Percentiles rank a stretch among this genome's conserved stretches.
These are phyloP conservation scores for Kradibia gibbosae DNA, from an alignment of 1,140 invertebrate genomes.

Conservation along the genomic window DNA sequence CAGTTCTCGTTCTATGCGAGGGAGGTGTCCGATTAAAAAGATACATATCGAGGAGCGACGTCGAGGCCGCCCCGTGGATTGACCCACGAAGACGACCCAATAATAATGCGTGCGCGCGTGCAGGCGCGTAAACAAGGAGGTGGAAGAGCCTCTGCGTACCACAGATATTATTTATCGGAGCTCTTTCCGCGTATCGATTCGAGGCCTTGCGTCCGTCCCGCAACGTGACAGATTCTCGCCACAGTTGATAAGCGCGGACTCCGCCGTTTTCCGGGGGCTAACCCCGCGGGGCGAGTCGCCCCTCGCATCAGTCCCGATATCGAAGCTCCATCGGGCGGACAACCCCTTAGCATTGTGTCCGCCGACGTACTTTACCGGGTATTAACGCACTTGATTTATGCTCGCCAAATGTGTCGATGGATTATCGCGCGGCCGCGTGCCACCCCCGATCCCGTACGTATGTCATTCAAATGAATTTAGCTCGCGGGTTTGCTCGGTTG, in stretches of 20 bases:
- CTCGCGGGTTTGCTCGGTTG: neutral
- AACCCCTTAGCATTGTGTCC: too few species aligned
- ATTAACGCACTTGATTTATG: constrained; percentile 11
- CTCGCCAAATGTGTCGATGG: neutral
- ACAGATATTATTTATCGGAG: constrained; percentile 25
- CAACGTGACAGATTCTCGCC: constrained; percentile 6
- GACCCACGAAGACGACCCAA: neutral
- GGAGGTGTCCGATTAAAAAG: constrained; percentile 17
- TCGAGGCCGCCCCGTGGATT: neutral
- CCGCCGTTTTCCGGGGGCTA: neutral
- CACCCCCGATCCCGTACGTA: neutral
- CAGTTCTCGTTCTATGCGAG: neutral
- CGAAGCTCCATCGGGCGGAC: too few species aligned
- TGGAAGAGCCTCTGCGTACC: too few species aligned
- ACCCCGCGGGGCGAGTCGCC: neutral
- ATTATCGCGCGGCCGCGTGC: neutral
- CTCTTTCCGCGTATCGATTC: neutral
- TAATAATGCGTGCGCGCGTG: neutral
- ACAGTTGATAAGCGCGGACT: neutral
- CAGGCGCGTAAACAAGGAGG: neutral
- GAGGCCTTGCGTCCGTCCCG: neutral
- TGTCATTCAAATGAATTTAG: neutral
- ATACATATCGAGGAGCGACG: constrained; percentile 8
- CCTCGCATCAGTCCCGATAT: neutral
- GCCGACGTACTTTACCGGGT: neutral